Evolutionary conservation across 2,113 vertebrate genomes (phyloP).

Genomic region (Protobothrops mucrosquamatus): DNA sequence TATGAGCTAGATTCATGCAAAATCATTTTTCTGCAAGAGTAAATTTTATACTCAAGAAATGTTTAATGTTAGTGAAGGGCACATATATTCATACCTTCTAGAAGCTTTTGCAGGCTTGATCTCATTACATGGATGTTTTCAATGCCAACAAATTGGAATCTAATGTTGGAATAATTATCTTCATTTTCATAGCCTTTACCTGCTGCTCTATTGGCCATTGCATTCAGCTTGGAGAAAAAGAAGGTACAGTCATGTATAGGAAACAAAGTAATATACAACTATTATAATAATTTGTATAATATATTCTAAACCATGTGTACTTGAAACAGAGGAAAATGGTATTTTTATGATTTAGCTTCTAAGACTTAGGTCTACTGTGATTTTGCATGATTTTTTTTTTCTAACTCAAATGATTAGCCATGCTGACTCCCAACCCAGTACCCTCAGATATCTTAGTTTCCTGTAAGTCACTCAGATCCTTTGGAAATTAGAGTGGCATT

Average conservation of each 20-base stretch:
- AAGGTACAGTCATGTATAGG: conserved; percentile 11
- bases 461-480: not conserved
- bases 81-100: conserved; percentile 82
- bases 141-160: conserved; percentile 98
- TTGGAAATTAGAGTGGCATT: not conserved
- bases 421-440: not conserved
- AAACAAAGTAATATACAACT: not conserved
- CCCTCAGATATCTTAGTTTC: not conserved
- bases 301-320: too few relatives aligned
- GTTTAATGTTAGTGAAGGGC: not conserved
- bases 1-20: not conserved
- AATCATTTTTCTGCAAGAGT: not conserved
- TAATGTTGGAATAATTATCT: conserved; percentile 98
- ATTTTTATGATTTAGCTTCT: not conserved
- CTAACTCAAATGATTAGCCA: not conserved
- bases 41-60: not conserved
- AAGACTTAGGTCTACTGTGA: not conserved
- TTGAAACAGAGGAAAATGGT: not conserved
- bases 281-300: not conserved
- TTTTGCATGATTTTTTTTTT: not conserved
- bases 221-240: conserved; percentile 81
- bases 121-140: conserved; percentile 99
- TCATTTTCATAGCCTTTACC: conserved; percentile 99
- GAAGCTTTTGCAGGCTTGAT: conserved; percentile 89
- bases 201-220: conserved; percentile 94